Evolutionary conservation across 2,888 invertebrate species (phyloP), one percentile per base, ranked within the genome.

Genomic region (Tipula vernalis): DNA sequence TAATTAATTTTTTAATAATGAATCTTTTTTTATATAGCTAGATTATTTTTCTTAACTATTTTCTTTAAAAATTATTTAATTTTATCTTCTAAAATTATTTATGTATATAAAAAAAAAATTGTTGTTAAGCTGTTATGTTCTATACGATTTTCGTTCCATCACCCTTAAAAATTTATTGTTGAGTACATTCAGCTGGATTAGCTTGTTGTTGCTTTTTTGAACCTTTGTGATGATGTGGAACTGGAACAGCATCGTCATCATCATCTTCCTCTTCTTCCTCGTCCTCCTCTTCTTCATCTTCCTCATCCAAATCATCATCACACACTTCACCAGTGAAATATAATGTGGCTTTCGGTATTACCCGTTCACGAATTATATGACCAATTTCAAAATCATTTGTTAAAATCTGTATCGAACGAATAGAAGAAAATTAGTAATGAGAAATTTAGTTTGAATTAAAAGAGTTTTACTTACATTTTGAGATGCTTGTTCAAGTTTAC

Each of bases 301-400:
- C 95, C 87, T 96, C 95, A 87, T 95, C 95, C 84, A 95, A 96
- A 87, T 96, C 96, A 87, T 96, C 96, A 89, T 96, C 96, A 86
- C 96, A 93, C 42, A 94, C 94, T 91, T 96, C 96, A 90, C 99
- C 99, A 87, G 99, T 99, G 92, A 95, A 99, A 91, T 97, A 98
- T 86, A 99, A 94, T 87, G 99, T 97, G 87, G 99, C 99, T 90
- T 98, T 95, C n/a, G 99, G 98, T 88, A 99, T 96, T 88, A 99
- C 96, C 88, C 98, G 95, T 92, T 99, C 99, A 89, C 98, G 95
- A 91, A 99, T 96, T 92, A 98, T 98, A 92, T 99, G 99, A 3
- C 99, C 99, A 91, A 99, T 97, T 93, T 99, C 99, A 92, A 98
- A 99, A 93, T 99, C 99, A 87, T 96, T 96, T 10, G 97, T 97